phyloP scores from a whole-genome alignment of 2,797 vertebrate species.

The Coilia nasus region DNA sequence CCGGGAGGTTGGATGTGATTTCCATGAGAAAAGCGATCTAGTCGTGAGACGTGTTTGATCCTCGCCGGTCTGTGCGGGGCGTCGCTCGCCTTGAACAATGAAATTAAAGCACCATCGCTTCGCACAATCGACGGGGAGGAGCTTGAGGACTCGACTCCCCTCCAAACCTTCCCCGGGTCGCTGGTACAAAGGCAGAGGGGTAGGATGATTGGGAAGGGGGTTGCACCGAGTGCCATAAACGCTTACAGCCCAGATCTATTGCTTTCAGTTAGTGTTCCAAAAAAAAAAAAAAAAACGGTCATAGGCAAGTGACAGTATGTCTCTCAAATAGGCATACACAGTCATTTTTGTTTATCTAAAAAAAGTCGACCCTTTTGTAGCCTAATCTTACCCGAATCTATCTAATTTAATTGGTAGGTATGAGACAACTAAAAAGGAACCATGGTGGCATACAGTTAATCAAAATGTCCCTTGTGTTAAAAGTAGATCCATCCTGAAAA shows the following conservation, averaged over 20 bases:
- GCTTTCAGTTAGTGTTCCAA: background rate
- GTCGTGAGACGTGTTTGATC: conserved; percentile 64
- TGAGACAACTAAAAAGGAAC: background rate
- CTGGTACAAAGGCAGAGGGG: conserved; percentile 3
- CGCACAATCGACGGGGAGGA: conserved; percentile 67
- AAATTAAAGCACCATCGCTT: conserved; percentile 66
- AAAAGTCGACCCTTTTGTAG: too few species aligned
- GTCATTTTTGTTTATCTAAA: too few species aligned
- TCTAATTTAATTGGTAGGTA: background rate
- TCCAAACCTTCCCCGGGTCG: conserved; percentile 21
- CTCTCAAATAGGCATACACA: too few species aligned
- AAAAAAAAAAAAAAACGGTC: too few species aligned
- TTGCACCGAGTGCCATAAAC: background rate
- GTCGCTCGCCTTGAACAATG: conserved; percentile 71
- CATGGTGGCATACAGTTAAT: background rate
- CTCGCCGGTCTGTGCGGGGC: conserved; percentile 57
- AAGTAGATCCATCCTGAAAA: background rate
- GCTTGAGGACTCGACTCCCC: conserved; percentile 52
- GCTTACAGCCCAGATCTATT: background rate
- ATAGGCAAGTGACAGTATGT: too few species aligned
- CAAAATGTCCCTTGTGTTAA: background rate
- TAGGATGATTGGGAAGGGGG: background rate
- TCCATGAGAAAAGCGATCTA: conserved; percentile 66
- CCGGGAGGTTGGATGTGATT: conserved; percentile 61
- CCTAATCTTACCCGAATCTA: background rate